Percentiles rank a stretch among this genome's conserved stretches.
Evolutionary conservation across 92 coral and sea anemone genomes (phyloP).

Genomic region (Palythoa grandiflora): DNA sequence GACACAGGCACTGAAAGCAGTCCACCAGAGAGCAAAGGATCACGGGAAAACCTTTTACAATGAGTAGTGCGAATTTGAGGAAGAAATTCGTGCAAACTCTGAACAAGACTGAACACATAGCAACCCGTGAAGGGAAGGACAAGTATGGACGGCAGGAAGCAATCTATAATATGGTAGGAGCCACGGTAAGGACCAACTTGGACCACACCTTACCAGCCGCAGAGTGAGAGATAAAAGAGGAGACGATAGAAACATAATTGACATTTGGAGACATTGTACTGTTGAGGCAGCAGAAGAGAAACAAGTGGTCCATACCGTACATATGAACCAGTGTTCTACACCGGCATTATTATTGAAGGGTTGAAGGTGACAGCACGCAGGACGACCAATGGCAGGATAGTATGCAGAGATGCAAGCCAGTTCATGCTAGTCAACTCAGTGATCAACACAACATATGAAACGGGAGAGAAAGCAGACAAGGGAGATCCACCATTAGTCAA

Average conservation of each 20-base stretch:
- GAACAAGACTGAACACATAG: constrained; percentile 76
- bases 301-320: constrained; percentile 47
- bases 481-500: not conserved
- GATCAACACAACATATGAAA: constrained; percentile 24
- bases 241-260: constrained; percentile 58
- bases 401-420: not conserved
- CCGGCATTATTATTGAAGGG: constrained; percentile 32
- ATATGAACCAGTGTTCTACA: constrained; percentile 46
- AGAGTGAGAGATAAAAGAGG: constrained; percentile 58
- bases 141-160: not conserved
- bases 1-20: no score
- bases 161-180: constrained; percentile 69
- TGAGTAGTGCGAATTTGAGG: not conserved
- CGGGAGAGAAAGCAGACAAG: constrained; percentile 26
- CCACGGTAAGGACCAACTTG: constrained; percentile 62
- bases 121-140: constrained; percentile 68
- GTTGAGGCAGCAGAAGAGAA: constrained; percentile 13
- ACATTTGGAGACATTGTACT: constrained; percentile 74
- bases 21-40: no score
- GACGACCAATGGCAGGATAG: no score
- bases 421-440: constrained; percentile 53
- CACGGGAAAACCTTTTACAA: no score
- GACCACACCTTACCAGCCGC: constrained; percentile 55
- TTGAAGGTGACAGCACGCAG: not conserved
- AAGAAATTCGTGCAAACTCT: constrained; percentile 70